These are phyloP conservation scores for Apis laboriosa DNA, from an alignment of 1,140 invertebrate species.

Conservation along the genomic window DNA sequence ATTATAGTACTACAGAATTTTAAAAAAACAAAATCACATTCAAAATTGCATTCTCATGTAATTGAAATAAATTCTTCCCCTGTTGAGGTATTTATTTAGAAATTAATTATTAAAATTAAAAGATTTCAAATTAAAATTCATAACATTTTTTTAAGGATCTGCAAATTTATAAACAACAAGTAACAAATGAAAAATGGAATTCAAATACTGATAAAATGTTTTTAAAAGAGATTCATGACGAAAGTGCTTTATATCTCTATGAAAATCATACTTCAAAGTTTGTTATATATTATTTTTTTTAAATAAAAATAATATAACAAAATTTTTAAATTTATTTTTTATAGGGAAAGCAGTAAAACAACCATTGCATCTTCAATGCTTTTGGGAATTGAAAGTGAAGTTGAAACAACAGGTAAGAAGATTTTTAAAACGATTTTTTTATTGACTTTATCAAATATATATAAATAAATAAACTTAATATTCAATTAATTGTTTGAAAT, in stretches of 20 bases:
- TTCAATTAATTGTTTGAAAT: not conserved
- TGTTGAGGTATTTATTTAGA: slow-evolving; percentile 35
- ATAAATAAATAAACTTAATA: not conserved
- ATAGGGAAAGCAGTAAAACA: slow-evolving; percentile 61
- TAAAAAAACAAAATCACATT: slow-evolving; percentile 9
- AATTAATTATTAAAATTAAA: not conserved
- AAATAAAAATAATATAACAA: not conserved
- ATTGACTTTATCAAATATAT: not conserved
- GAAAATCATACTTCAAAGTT: slow-evolving; percentile 60
- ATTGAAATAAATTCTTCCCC: slow-evolving; percentile 17
- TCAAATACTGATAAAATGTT: not conserved
- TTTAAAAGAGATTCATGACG: slow-evolving; percentile 4
- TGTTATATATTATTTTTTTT: slow-evolving; percentile 38
- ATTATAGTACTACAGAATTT: slow-evolving; percentile 6
- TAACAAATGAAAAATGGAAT: not conserved
- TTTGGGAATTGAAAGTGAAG: slow-evolving; percentile 33
- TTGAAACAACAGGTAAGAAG: slow-evolving; percentile 33
- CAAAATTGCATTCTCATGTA: slow-evolving; percentile 3
- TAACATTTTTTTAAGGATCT: slow-evolving; percentile 32
- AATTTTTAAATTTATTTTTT: slow-evolving; percentile 39
- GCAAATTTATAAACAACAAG: not conserved
- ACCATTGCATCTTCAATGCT: slow-evolving; percentile 54
- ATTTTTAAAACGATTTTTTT: not conserved
- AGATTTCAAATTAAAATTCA: not conserved
- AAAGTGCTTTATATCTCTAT: slow-evolving; percentile 49